Conservation (phyloP, 1,140 invertebrate species). For the Parasteatoda tepidariorum region DNA sequence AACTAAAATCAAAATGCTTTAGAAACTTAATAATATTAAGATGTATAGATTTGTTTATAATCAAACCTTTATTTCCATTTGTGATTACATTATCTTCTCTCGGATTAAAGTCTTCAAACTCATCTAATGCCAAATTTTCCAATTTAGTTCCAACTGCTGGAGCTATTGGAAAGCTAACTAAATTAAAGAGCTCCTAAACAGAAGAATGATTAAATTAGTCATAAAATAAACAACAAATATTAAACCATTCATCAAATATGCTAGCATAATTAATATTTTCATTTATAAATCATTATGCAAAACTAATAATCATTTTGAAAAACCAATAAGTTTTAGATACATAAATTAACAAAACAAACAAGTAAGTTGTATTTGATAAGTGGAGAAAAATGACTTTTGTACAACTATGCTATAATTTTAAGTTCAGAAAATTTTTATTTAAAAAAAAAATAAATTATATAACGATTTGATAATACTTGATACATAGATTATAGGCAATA, state of each 20-base stretch:
- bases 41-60: background rate
- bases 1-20: no score
- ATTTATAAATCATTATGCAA: no score
- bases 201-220: background rate
- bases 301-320: no score
- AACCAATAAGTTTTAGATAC: background rate
- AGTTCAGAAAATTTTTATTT: no score
- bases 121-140: slow-evolving; percentile 84
- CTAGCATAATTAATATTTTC: background rate
- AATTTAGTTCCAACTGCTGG: slow-evolving; percentile 81
- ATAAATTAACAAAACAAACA: no score
- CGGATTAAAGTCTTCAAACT: slow-evolving; percentile 83
- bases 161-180: slow-evolving; percentile 56
- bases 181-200: slow-evolving; percentile 54
- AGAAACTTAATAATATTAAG: background rate
- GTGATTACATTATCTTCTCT: slow-evolving; percentile 73
- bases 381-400: no score
- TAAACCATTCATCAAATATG: background rate
- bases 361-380: no score
- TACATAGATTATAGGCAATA: no score
- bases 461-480: no score
- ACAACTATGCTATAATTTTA: no score
- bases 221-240: background rate
- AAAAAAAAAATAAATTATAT: no score
- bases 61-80: slow-evolving; percentile 42